Evolutionary conservation across 2,797 vertebrate genomes (phyloP).

Genomic region (Muscicapa comitata): DNA sequence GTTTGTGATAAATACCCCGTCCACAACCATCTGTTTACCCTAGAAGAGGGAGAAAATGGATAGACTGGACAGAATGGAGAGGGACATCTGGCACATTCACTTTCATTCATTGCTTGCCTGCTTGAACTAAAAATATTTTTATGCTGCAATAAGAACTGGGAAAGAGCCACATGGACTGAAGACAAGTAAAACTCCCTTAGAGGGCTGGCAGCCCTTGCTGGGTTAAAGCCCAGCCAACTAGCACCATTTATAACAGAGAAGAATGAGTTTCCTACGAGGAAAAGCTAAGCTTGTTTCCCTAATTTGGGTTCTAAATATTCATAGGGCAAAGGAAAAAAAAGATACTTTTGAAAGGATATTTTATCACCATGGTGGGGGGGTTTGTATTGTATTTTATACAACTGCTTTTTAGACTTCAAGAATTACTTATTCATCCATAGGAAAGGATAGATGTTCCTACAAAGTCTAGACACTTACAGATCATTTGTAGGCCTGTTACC

Average conservation of each 20-base stretch:
- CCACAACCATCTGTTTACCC: background rate
- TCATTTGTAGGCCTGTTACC: background rate
- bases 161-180: background rate
- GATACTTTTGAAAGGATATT: background rate
- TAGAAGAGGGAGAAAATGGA: background rate
- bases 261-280: background rate
- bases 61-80: background rate
- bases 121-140: slow-evolving; percentile 23
- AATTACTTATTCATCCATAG: background rate
- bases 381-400: background rate
- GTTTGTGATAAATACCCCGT: background rate
- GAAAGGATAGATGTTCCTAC: background rate
- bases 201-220: background rate
- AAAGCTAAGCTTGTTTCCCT: background rate
- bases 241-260: background rate
- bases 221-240: background rate
- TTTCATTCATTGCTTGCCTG: slow-evolving; percentile 20
- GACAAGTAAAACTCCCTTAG: background rate
- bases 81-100: background rate
- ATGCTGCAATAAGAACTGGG: slow-evolving; percentile 9
- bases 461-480: background rate
- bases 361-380: background rate
- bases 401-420: background rate
- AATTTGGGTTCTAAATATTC: background rate
- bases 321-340: background rate